Evolutionary conservation across 2,113 vertebrate genomes (phyloP), one percentile per base, ranked within the genome.

Genomic region (Corythaixoides concolor): DNA sequence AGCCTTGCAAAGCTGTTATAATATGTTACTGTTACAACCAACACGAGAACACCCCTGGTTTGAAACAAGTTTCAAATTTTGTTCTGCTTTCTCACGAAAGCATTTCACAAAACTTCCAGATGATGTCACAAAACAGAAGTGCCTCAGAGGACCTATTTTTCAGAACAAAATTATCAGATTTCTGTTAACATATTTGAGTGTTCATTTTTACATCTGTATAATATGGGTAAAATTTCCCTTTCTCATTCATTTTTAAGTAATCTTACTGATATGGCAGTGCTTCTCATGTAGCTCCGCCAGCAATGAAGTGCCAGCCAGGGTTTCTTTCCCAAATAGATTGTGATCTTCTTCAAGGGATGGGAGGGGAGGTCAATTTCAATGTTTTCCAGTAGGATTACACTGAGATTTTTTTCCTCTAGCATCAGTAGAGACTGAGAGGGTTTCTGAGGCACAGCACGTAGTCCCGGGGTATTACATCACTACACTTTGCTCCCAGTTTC

Each of bases 351-450:
- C 2, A 9, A 11, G 13, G 43, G 2, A 4, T 11, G 8, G 28
- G 32, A 43, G 11, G 12, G 2, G 4, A 55, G 23, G 7, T 79
- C 60, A 88, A 6, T 9, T 58, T 80, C 30, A 52, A 4, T 32
- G 19, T 74, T 67, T 76, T 70, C 28, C 33, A 35, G 15, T 11
- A 12, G 18, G 13, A 66, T 62, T 50, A n/a, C 28, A 55, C 30
- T 45, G 4, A 6, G 11, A 62, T 12, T 18, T 45, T 28, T 75
- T 74, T 77, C 12, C 28, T 41, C 13, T 56, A 47, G 43, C 53
- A 63, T 5, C 30, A 9, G n/a, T 24, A 22, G 52, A 55, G n/a
- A 5, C 58, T 7, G 15, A 37, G 27, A n/a, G 47, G 0, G 0
- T 50, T 73, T 76, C 52, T 52, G 85, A 89, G 39, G 47, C 41